phyloP scores from a whole-genome alignment of 1,140 invertebrate genomes.

The Rhopalosiphum maidis region DNA sequence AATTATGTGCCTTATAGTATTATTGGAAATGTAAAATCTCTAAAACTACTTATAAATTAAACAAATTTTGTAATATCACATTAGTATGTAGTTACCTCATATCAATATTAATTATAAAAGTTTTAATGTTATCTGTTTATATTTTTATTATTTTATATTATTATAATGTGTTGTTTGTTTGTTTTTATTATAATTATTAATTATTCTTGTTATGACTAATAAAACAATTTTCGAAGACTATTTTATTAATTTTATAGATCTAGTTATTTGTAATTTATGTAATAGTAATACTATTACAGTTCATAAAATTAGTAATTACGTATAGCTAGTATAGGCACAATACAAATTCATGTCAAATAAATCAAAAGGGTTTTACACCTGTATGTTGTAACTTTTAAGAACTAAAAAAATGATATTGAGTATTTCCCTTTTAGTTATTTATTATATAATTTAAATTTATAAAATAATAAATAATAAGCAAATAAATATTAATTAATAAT shows the following conservation, averaged over 20 bases:
- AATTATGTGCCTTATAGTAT: slow-evolving; percentile 41
- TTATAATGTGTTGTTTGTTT: slow-evolving; percentile 32
- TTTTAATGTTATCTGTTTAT: slow-evolving; percentile 35
- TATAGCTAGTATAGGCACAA: not conserved
- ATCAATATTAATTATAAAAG: slow-evolving; percentile 31
- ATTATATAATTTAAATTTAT: not conserved
- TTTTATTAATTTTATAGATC: not conserved
- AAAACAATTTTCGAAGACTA: slow-evolving; percentile 4
- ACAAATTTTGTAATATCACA: not conserved
- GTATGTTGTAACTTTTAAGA: not conserved
- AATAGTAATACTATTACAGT: too few species aligned
- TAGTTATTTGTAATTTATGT: not conserved
- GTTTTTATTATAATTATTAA: slow-evolving; percentile 42
- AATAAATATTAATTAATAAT: too few species aligned
- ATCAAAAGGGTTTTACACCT: not conserved
- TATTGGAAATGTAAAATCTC: slow-evolving; percentile 23
- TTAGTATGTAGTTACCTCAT: slow-evolving; percentile 24
- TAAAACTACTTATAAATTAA: slow-evolving; percentile 26
- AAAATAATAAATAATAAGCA: too few species aligned
- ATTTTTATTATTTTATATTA: slow-evolving; percentile 37
- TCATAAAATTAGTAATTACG: too few species aligned
- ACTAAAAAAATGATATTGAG: not conserved
- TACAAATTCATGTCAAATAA: not conserved
- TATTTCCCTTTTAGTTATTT: not conserved
- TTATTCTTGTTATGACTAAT: slow-evolving; percentile 47